Evolutionary conservation across 64 coral and sea anemone genomes (phyloP).

Genomic region (Porites australiensis): DNA sequence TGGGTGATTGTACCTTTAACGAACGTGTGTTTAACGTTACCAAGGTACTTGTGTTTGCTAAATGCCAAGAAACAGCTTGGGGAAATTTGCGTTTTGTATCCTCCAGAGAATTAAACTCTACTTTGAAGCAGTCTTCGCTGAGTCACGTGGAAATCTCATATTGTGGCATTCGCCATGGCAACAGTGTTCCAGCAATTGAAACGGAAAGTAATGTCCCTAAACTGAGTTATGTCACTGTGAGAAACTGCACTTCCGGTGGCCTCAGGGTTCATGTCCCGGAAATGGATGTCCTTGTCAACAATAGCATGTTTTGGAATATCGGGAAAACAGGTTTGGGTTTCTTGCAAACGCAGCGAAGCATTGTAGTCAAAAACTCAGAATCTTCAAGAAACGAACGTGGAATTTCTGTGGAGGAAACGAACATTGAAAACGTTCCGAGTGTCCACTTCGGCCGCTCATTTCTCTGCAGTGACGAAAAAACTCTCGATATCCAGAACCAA

Average conservation of each 20-base stretch:
- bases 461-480: constrained; percentile 38
- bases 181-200: constrained; percentile 56
- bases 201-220: constrained; percentile 16
- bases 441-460: constrained; percentile 59
- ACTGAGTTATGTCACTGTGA: constrained; percentile 43
- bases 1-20: constrained; percentile 27
- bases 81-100: constrained; percentile 70
- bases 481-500: not conserved
- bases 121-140: constrained; percentile 35
- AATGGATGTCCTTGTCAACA: not conserved
- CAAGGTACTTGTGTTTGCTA: not conserved
- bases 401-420: constrained; percentile 49
- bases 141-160: constrained; percentile 54
- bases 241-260: constrained; percentile 68
- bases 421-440: constrained; percentile 25
- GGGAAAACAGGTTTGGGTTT: constrained; percentile 36
- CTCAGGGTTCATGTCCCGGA: constrained; percentile 11
- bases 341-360: not conserved
- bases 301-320: constrained; percentile 39
- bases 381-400: constrained; percentile 34
- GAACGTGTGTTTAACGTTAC: not conserved
- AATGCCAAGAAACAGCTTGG: constrained; percentile 60
- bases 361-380: constrained; percentile 22
- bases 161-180: constrained; percentile 55
- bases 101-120: not conserved